Evolutionary conservation across 2,888 invertebrate species (phyloP).

Genomic region (Amorpha juglandis): DNA sequence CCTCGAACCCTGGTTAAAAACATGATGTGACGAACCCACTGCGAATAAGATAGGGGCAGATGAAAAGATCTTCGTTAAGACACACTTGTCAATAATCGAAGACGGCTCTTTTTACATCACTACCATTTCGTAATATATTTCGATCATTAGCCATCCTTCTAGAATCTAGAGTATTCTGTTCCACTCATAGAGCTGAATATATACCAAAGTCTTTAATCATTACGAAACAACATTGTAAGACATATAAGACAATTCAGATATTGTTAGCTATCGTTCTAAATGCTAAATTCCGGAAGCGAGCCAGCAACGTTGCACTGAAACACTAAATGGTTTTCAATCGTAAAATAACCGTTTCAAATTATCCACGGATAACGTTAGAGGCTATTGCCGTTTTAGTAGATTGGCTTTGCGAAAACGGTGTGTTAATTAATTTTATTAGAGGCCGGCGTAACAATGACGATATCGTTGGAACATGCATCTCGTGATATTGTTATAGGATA

Average conservation of each 20-base stretch:
- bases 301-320: neutral
- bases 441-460: neutral
- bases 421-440: slow-evolving; percentile 15
- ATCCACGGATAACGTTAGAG: slow-evolving; percentile 4
- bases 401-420: slow-evolving; percentile 10
- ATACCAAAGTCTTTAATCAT: neutral
- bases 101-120: too few relatives aligned
- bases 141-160: neutral
- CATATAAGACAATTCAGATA: neutral
- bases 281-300: slow-evolving; percentile 12
- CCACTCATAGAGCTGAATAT: too few relatives aligned
- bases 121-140: too few relatives aligned
- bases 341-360: slow-evolving; percentile 14
- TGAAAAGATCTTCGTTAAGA: too few relatives aligned
- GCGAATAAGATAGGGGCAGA: too few relatives aligned
- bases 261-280: neutral
- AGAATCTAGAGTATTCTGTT: neutral
- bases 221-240: neutral
- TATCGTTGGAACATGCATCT: neutral
- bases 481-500: neutral
- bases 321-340: neutral
- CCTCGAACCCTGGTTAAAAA: too few relatives aligned
- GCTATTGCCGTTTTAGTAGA: slow-evolving; percentile 13
- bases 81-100: too few relatives aligned
- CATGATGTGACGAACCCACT: too few relatives aligned